A percentile compares a stretch with the other conserved stretches of the same genome.
phyloP scores from a whole-genome alignment of 2,888 invertebrate genomes.

The Ypsolopha scabrella region DNA sequence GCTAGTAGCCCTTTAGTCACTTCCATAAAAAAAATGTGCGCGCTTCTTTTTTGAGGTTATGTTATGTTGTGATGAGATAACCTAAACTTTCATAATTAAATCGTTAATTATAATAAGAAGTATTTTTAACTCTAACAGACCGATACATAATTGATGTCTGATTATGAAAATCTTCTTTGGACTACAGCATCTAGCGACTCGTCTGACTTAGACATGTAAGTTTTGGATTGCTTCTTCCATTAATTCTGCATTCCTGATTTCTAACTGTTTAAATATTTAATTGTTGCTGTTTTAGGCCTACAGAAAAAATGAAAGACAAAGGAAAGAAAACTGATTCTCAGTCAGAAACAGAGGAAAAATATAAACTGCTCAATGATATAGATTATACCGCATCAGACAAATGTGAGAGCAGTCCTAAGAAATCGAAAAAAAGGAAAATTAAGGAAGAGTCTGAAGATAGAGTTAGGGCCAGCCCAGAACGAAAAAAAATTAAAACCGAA shows the following conservation, averaged over 20 bases:
- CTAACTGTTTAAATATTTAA: not conserved
- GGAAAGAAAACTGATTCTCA: slow-evolving; percentile 13
- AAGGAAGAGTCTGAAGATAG: slow-evolving; percentile 3
- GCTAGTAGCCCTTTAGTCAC: too few relatives aligned
- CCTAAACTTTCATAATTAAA: too few relatives aligned
- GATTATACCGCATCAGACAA: too few relatives aligned
- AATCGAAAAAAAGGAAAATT: slow-evolving; percentile 1
- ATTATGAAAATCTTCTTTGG: slow-evolving; percentile 38
- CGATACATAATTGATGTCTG: slow-evolving; percentile 5
- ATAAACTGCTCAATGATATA: too few relatives aligned
- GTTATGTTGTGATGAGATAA: too few relatives aligned
- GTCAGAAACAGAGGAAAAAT: too few relatives aligned
- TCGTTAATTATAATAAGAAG: not conserved
- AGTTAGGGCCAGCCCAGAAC: not conserved
- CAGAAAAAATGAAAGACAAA: slow-evolving; percentile 5
- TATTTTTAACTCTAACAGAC: not conserved
- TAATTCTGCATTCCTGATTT: not conserved
- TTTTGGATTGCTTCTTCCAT: not conserved
- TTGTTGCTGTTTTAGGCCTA: slow-evolving; percentile 4
- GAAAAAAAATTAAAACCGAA: too few relatives aligned
- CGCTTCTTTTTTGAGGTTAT: too few relatives aligned
- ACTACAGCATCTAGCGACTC: slow-evolving; percentile 28
- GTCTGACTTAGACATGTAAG: slow-evolving; percentile 21
- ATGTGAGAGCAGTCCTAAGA: not conserved
- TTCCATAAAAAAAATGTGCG: too few relatives aligned